A percentile compares a stretch with the other conserved stretches of the same genome.
phyloP scores from a whole-genome alignment of 2,888 invertebrate species.

The Panzeria rudis region DNA sequence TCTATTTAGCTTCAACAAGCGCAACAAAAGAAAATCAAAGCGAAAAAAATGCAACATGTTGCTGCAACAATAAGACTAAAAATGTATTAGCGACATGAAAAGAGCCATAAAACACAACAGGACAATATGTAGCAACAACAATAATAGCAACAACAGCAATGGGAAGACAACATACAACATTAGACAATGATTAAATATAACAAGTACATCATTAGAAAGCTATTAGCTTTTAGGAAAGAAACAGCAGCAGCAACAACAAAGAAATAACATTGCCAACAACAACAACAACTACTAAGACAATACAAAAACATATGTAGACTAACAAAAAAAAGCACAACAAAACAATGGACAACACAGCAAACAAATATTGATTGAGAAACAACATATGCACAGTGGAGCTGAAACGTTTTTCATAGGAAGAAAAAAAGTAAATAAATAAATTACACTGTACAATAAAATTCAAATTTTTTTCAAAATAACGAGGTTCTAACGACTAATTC shows the following conservation, averaged over 20 bases:
- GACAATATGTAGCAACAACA: constrained; percentile 69
- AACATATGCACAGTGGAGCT: constrained; percentile 21
- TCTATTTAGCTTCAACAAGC: constrained; percentile 34
- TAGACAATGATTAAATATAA: constrained; percentile 72
- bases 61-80: constrained; percentile 75
- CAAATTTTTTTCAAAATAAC: too few relatives aligned
- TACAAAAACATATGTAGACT: constrained; percentile 53
- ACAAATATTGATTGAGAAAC: constrained; percentile 24
- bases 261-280: constrained; percentile 8
- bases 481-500: too few relatives aligned
- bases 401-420: too few relatives aligned
- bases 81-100: constrained; percentile 74
- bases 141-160: constrained; percentile 5
- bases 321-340: constrained; percentile 55
- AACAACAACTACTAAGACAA: constrained; percentile 45
- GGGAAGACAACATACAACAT: constrained; percentile 40
- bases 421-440: too few relatives aligned
- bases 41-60: constrained; percentile 54
- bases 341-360: constrained; percentile 56
- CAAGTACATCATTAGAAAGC: constrained; percentile 73
- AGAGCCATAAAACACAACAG: constrained; percentile 72
- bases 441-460: too few relatives aligned
- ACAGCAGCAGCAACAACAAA: constrained; percentile 13
- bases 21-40: constrained; percentile 67
- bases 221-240: constrained; percentile 72